Percentiles rank a stretch among this genome's conserved stretches.
phyloP scores from a whole-genome alignment of 2,888 invertebrate genomes.

The Poecilobothrus nobilitatus region DNA sequence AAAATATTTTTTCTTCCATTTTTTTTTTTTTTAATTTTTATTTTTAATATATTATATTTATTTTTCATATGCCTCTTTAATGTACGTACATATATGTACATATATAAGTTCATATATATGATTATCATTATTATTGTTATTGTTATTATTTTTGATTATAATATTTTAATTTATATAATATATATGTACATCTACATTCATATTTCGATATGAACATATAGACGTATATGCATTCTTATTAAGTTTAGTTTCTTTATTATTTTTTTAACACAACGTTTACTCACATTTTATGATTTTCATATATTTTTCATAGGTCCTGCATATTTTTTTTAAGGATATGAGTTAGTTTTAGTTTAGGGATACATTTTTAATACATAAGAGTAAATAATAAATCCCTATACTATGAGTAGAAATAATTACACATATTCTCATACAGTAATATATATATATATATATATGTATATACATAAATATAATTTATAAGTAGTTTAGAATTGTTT shows the following conservation, averaged over 20 bases:
- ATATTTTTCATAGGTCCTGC: too few species aligned
- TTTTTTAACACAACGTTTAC: not conserved
- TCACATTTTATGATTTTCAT: not conserved
- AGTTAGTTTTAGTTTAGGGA: not conserved
- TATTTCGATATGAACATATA: too few species aligned
- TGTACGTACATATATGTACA: too few species aligned
- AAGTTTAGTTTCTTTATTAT: not conserved
- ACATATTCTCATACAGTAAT: too few species aligned
- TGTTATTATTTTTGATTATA: not conserved
- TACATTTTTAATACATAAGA: not conserved
- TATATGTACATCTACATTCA: too few species aligned
- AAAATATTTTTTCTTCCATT: not conserved
- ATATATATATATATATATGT: too few species aligned
- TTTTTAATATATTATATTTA: not conserved
- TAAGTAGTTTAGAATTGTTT: too few species aligned
- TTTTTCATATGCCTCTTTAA: not conserved
- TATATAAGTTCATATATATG: too few species aligned
- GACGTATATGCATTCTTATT: not conserved
- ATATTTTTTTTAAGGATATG: too few species aligned
- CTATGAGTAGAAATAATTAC: not conserved
- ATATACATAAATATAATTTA: not conserved
- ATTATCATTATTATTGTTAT: too few species aligned
- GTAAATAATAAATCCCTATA: not conserved
- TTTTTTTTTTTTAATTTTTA: not conserved
- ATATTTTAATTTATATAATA: too few species aligned